These are phyloP conservation scores for Corella eumyota DNA, from an alignment of 23 tunicate genomes.

Conservation along the genomic window DNA sequence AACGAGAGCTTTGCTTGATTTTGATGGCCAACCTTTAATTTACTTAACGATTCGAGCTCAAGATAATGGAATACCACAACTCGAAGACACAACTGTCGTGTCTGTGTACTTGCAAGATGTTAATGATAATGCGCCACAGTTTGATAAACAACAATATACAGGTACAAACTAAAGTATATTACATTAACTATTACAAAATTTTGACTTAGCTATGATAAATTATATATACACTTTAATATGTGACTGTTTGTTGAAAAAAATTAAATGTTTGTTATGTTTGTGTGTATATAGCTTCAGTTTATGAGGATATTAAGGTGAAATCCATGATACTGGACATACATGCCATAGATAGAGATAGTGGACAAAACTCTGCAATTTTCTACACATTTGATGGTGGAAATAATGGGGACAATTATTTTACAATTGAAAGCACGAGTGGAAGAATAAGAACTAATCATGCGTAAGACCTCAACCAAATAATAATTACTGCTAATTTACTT, in stretches of 20 bases:
- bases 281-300: background rate
- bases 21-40: slow-evolving; percentile 18
- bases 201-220: background rate
- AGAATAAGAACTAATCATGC: slow-evolving; percentile 32
- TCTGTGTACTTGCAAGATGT: slow-evolving; percentile 56
- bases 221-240: background rate
- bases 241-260: too few relatives aligned
- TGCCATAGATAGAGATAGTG: slow-evolving; percentile 82
- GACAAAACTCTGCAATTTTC: slow-evolving; percentile 32
- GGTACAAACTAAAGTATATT: slow-evolving; percentile 21
- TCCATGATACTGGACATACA: slow-evolving; percentile 40
- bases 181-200: background rate
- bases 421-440: slow-evolving; percentile 49
- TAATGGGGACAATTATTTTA: slow-evolving; percentile 67
- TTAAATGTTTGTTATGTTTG: background rate
- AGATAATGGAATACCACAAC: slow-evolving; percentile 63
- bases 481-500: background rate
- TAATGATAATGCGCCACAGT: slow-evolving; percentile 81
- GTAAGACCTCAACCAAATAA: slow-evolving; percentile 24
- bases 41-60: slow-evolving; percentile 38
- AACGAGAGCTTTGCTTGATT: slow-evolving; percentile 35
- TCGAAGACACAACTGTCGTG: slow-evolving; percentile 33
- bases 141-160: slow-evolving; percentile 40
- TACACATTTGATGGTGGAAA: slow-evolving; percentile 61
- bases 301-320: too few relatives aligned